phyloP scores from a whole-genome alignment of 2,113 vertebrate species.

The Oncorhynchus nerka region DNA sequence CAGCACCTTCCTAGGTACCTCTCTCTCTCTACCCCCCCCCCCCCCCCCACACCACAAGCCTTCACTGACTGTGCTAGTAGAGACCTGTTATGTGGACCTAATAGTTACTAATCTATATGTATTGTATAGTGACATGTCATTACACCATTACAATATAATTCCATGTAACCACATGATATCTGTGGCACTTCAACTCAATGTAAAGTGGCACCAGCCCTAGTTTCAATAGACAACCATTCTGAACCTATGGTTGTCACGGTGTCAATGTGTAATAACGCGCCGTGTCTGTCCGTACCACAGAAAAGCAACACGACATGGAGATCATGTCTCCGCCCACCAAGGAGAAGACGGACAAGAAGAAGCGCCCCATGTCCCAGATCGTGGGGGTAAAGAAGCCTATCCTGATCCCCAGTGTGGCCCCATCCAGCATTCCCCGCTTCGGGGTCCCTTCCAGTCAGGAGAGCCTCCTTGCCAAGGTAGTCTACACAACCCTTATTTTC shows the following conservation, averaged over 20 bases:
- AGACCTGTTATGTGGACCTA: background rate
- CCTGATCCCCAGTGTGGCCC: constrained; percentile 71
- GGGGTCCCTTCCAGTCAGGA: constrained; percentile 85
- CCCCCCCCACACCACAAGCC: no score
- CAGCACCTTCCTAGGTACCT: constrained; percentile 82
- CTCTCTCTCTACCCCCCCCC: background rate
- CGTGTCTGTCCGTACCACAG: constrained; percentile 61
- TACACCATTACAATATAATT: no score
- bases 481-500: background rate
- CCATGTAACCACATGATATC: background rate
- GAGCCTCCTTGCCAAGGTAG: constrained; percentile 81
- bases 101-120: background rate
- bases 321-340: constrained; percentile 73
- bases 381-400: constrained; percentile 80
- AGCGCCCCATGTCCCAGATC: constrained; percentile 85
- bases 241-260: background rate
- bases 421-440: constrained; percentile 80
- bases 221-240: background rate
- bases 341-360: constrained; percentile 70
- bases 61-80: background rate
- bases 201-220: background rate
- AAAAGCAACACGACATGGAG: constrained; percentile 92
- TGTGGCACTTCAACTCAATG: background rate
- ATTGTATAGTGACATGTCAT: no score
- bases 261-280: background rate